Base-by-base conservation (phyloP, 2,797 vertebrate genomes). In the Bradypus variegatus region DNA sequence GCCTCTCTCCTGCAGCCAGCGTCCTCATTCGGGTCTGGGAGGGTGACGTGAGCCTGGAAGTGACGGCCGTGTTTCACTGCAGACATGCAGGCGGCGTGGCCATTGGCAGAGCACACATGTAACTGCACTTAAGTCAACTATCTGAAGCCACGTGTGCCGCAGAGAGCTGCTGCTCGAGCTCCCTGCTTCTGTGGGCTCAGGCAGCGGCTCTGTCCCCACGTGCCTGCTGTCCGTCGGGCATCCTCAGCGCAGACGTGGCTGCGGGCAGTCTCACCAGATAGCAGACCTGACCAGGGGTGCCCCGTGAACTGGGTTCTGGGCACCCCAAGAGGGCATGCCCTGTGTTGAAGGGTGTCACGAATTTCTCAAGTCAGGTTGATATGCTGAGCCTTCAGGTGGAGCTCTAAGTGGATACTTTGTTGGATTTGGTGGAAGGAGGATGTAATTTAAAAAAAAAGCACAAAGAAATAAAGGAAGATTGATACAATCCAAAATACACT, bases 1-100 rank as follows among this genome's bases (percentile, higher is more conserved):
- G 0, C 36, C 9, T 33, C 8, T 29, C 23, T 31, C 13, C 10
- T 0, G 1, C 64, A 50, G 33, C n/a, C 0, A 1, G 5, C 0
- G 2, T 62, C 88, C 85, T 78, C 78, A 2, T 31, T 4, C 25
- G 75, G 90, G 50, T n/a, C n/a, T 0, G 0, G 29, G 8, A 15
- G 2, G 48, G 91, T 5, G 60, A 25, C 4, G 18, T 6, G 48
- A n/a, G 6, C 55, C 19, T 29, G 8, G 73, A 16, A 58, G 2
- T 21, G 62, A 25, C 3, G 2, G 36, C 2, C 5, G 8, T 1
- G 0, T 29, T 73, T 85, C 45, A 6, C 13, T 0, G 0, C 48
- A 4, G 53, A 33, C 5, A 1, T 1, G 0, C 0, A 13, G 31
- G 9, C 14, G 2, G 12, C 14, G 2, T 36, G 67, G 9, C 8